These are phyloP conservation scores for Conus ventricosus DNA, from an alignment of 1,140 invertebrate species.

Conservation along the genomic window DNA sequence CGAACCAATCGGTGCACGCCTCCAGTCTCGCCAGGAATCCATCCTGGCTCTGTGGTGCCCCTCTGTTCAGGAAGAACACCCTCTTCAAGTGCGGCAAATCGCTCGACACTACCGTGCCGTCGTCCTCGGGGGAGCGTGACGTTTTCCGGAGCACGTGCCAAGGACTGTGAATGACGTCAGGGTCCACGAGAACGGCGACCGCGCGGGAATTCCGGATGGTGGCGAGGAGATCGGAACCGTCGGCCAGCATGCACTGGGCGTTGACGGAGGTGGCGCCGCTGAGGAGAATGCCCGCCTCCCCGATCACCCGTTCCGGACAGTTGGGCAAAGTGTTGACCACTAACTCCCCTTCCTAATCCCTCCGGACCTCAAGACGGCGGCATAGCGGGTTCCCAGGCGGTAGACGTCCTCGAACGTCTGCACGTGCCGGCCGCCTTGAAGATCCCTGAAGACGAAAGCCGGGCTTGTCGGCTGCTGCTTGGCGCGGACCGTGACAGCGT, in stretches of 20 bases:
- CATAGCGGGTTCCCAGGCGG: not conserved
- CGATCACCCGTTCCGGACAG: not conserved
- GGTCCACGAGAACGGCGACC: not conserved
- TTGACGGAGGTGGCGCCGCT: not conserved
- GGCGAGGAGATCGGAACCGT: not conserved
- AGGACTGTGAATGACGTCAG: not conserved
- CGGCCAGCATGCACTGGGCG: constrained; percentile 5
- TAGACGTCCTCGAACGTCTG: not conserved
- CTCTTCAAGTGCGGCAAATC: not conserved
- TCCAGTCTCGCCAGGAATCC: not conserved
- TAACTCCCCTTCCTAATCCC: not conserved
- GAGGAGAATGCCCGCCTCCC: not conserved
- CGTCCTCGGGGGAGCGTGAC: not conserved
- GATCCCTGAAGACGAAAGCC: not conserved
- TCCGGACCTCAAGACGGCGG: not conserved
- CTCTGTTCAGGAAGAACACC: not conserved
- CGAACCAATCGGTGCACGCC: not conserved
- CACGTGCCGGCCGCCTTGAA: not conserved
- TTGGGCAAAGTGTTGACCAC: not conserved
- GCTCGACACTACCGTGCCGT: not conserved
- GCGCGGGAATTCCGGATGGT: not conserved
- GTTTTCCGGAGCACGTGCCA: constrained; percentile 12
- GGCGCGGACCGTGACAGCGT: not conserved
- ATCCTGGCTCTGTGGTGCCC: not conserved
- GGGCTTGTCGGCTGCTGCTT: not conserved